Percentiles rank a stretch among this genome's conserved stretches.
Conservation (phyloP, 35 echinoderm and acorn worm species). For the Apostichopus californicus region DNA sequence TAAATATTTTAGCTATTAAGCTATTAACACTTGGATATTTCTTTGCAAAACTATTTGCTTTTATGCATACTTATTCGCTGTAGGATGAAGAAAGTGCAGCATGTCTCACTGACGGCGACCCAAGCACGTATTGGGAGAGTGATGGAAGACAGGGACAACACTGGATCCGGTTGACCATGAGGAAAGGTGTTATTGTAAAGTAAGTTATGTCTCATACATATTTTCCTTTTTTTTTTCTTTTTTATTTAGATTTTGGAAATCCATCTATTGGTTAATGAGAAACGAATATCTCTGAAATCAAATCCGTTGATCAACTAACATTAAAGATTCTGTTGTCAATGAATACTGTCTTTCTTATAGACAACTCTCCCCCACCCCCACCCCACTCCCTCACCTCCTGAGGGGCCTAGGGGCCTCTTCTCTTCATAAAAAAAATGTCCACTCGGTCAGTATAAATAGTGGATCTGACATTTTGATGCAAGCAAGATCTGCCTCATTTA, state of each 20-base stretch:
- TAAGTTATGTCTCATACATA: neutral
- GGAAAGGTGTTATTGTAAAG: slow-evolving; percentile 40
- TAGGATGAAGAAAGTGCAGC: slow-evolving; percentile 88
- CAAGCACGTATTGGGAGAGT: slow-evolving; percentile 92
- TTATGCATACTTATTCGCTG: neutral
- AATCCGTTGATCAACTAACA: neutral
- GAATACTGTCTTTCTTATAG: neutral
- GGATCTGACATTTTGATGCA: too few species aligned
- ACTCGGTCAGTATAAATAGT: too few species aligned
- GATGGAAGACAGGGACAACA: slow-evolving; percentile 93
- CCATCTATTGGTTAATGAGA: too few species aligned
- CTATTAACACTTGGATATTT: too few species aligned
- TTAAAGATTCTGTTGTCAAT: neutral
- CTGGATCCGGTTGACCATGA: slow-evolving; percentile 72
- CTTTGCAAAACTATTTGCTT: neutral
- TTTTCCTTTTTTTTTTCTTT: too few species aligned
- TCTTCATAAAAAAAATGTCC: neutral
- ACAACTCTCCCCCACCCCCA: neutral
- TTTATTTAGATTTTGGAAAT: too few species aligned
- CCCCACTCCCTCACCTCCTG: neutral
- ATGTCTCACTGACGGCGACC: slow-evolving; percentile 91
- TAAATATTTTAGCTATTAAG: too few species aligned
- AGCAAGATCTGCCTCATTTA: too few species aligned
- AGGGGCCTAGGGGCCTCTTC: neutral
- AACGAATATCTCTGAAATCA: too few species aligned